Percentiles rank a stretch among this genome's conserved stretches.
Conservation (phyloP, 2,113 vertebrate species). For the Mobula hypostoma region DNA sequence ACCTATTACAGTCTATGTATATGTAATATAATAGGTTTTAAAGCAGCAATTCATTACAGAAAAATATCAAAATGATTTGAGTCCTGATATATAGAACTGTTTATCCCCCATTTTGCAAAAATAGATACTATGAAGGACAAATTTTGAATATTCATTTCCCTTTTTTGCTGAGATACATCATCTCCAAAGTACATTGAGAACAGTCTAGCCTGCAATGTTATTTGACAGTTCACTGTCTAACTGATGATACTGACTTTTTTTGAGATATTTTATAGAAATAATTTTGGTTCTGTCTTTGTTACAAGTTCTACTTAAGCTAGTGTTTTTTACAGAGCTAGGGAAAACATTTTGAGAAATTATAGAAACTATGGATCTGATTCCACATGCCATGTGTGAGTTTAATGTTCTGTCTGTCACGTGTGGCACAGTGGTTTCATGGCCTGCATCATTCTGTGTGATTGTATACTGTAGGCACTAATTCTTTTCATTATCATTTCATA, state of each 20-base stretch:
- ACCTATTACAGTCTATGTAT: constrained; percentile 35
- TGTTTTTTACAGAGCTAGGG: background rate
- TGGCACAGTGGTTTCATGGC: constrained; percentile 58
- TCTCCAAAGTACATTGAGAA: background rate
- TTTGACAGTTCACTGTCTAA: background rate
- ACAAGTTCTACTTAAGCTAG: no score
- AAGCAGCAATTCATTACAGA: constrained; percentile 32
- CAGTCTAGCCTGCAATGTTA: background rate
- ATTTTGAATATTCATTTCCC: constrained; percentile 11
- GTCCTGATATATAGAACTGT: constrained; percentile 19
- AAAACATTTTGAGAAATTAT: background rate
- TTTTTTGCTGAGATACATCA: background rate
- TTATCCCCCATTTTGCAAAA: constrained; percentile 31
- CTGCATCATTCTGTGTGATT: constrained; percentile 56
- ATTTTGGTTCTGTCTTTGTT: background rate
- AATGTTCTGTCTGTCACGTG: background rate
- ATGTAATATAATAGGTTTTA: constrained; percentile 35
- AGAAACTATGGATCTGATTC: background rate
- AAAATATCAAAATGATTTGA: constrained; percentile 37
- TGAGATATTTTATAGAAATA: constrained; percentile 1
- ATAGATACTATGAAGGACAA: background rate
- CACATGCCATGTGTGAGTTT: background rate
- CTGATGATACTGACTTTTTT: background rate
- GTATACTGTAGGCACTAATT: background rate
- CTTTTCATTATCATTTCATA: background rate